phyloP scores from a whole-genome alignment of 1,140 invertebrate genomes.

The Pseudoatta argentina region DNA sequence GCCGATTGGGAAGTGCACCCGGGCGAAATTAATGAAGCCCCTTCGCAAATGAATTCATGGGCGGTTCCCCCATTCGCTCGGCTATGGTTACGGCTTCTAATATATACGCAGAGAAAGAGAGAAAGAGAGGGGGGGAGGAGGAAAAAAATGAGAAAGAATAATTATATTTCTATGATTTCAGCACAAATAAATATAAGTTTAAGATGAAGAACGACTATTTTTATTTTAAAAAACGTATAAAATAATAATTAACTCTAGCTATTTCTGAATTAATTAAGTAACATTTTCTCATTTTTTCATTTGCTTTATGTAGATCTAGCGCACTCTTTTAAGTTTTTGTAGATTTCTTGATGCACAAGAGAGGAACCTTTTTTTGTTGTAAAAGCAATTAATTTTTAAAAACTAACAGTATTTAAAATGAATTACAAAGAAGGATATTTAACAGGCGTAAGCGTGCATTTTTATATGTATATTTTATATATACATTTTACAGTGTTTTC shows the following conservation, averaged over 20 bases:
- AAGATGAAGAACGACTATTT: no score
- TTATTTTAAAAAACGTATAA: no score
- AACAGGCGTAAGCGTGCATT: background rate
- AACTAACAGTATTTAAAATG: background rate
- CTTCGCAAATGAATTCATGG: conserved; percentile 55
- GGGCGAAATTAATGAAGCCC: conserved; percentile 54
- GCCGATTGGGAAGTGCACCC: conserved; percentile 52
- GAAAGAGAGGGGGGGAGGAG: background rate
- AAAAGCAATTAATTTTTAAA: conserved; percentile 6
- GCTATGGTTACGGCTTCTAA: background rate
- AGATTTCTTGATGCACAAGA: background rate
- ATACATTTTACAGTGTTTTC: background rate
- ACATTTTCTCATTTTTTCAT: background rate
- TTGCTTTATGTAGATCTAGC: background rate
- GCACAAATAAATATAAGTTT: background rate
- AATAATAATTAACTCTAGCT: background rate
- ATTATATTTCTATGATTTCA: background rate
- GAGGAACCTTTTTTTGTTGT: background rate
- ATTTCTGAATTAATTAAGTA: background rate
- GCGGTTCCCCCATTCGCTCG: conserved; percentile 16
- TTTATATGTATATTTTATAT: background rate
- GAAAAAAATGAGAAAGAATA: background rate
- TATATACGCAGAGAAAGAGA: no score
- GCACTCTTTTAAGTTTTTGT: background rate
- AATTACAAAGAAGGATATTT: background rate